Evolutionary conservation across 2,888 invertebrate species (phyloP), one percentile per base, ranked within the genome.

Genomic region (Nyleta sp.): DNA sequence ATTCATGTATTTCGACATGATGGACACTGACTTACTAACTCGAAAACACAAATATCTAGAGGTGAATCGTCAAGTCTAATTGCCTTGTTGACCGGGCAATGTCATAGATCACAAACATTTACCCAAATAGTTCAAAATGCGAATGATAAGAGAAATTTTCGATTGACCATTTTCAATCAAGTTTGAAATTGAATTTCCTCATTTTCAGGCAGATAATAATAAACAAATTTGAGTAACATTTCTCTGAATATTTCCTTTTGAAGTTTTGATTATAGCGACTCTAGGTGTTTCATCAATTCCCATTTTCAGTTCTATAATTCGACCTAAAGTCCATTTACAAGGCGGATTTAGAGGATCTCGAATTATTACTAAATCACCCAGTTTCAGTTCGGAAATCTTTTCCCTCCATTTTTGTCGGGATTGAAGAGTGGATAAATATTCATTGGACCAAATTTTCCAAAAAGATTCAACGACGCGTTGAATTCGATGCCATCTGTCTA

Each of bases 141-240:
- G n/a, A n/a, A 38, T 10, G 2, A 38, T 11, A n/a, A 28, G 4
- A 28, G 28, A 28, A 28, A 28, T 28, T 28, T 28, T n/a, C n/a
- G n/a, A 28, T 6, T 8, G 4, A 28, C 4, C 28, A 8, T 28
- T 4, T 6, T 28, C 8, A 28, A 28, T 28, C 8, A 6, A 28
- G 28, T 6, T 28, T 38, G 2, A 10, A 11, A 11, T 10, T 38
- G 35, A 38, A 38, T 38, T 11, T n/a, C 35, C 4, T 38, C 3
- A 38, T 38, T 38, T 38, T 11, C 3, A 38, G 11, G n/a, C 11
- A 10, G n/a, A 38, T n/a, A 11, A 38, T 38, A 11, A 38, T 38
- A 38, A n/a, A 38, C 46, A 46, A 22, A 46, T 7, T 46, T 46
- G 46, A n/a, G 46, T 46, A 20, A 46, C 11, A 46, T n/a, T 46